Conservation (phyloP, 2,888 invertebrate species). For the Rotaria magnacalcarata region DNA sequence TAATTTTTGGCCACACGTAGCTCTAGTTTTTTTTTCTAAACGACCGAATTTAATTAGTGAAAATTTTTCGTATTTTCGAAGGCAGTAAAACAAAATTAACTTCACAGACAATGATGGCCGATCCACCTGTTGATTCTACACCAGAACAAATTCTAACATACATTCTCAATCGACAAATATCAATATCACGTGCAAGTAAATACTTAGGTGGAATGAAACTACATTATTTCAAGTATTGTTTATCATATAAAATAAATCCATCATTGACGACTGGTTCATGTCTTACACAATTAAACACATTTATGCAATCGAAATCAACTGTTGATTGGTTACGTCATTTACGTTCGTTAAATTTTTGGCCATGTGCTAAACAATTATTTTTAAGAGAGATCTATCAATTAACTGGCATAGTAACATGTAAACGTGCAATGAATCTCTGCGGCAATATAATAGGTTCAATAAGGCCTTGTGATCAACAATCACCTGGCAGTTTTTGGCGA, state of each 20-base stretch:
- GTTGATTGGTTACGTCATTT: neutral
- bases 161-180: neutral
- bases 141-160: neutral
- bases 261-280: neutral
- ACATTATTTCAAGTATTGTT: slow-evolving; percentile 2
- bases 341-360: slow-evolving; percentile 1
- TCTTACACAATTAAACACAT: neutral
- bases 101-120: neutral
- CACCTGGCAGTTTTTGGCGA: neutral
- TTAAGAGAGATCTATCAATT: neutral
- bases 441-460: neutral
- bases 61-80: neutral
- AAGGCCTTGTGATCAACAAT: slow-evolving; percentile 22
- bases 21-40: too few species aligned
- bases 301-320: slow-evolving; percentile 27
- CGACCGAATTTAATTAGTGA: too few species aligned
- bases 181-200: slow-evolving; percentile 7
- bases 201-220: neutral
- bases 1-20: too few species aligned
- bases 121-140: neutral
- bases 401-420: neutral
- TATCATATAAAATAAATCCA: neutral
- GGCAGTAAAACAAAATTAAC: slow-evolving; percentile 6
- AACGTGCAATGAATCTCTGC: neutral
- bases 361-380: slow-evolving; percentile 1